Evolutionary conservation across 2,113 vertebrate genomes (phyloP), one percentile per base, ranked within the genome.

Genomic region (Monarcha castaneiventris): DNA sequence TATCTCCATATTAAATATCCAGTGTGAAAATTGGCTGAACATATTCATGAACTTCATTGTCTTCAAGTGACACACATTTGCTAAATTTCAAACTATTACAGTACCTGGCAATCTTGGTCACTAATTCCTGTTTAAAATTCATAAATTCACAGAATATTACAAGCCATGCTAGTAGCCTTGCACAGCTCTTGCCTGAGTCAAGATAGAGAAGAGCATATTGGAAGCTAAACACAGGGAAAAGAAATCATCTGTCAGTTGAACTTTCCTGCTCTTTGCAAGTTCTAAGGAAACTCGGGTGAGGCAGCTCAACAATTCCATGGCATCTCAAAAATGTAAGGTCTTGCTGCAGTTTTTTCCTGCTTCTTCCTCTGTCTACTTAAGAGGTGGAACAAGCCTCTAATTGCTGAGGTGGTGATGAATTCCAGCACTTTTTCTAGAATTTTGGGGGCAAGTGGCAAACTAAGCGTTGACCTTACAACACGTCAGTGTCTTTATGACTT

Each of bases 291-390:
- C 51, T 66, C 77, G 87, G 72, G 67, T 67, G 93, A 91, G 63
- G 59, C 48, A 86, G 59, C 35, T 80, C 78, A 88, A 30, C 71
- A 80, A 35, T 74, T 83, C 55, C 1, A 4, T 84, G 61, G 35
- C 87, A 90, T 88, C 64, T 93, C 67, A 95, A 77, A 96, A 91
- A 93, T 95, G 72, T 63, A 84, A 96, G 94, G 94, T 94, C 95
- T 86, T 88, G 72, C 55, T 91, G 91, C 93, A 88, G 91, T 94
- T 84, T 89, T 92, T 96, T 96, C 92, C 93, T 97, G 94, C 55
- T 91, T 71, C 46, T 91, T 91, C 67, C 82, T 33, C 52, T 41
- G 22, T 37, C 59, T 37, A 13, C 48, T 85, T 44, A 55, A 66
- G 30, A 90, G 48, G 33, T 0, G 0, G 55, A 96, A 46, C 22